Evolutionary conservation across 2,797 vertebrate species (phyloP).

Genomic region (Coendou prehensilis): DNA sequence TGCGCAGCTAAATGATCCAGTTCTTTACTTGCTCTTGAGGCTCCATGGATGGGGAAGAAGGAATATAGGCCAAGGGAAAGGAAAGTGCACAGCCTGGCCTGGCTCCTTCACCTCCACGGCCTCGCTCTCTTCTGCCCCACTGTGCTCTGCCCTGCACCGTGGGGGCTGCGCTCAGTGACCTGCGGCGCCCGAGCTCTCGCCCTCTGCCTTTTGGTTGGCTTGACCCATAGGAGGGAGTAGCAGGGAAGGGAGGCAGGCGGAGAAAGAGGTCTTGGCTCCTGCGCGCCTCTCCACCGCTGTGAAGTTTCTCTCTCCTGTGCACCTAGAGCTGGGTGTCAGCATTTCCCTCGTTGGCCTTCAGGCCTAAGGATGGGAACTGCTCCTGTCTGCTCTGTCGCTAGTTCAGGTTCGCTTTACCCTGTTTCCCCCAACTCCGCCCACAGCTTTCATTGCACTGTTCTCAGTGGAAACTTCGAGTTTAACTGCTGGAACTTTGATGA

Average conservation of each 20-base stretch:
- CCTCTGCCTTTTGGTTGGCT: not conserved
- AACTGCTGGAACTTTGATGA: not conserved
- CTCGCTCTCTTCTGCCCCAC: not conserved
- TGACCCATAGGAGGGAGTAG: not conserved
- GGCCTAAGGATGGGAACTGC: not conserved
- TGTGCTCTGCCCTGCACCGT: not conserved
- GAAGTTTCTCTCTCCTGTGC: not conserved
- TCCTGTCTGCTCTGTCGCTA: not conserved
- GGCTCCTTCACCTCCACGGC: not conserved
- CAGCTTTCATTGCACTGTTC: not conserved
- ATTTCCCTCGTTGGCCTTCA: not conserved
- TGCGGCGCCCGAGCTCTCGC: not conserved
- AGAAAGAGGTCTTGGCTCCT: not conserved
- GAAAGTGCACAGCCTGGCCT: rapidly evolving
- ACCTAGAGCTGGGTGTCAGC: not conserved
- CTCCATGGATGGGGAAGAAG: not conserved
- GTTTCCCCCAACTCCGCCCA: not conserved
- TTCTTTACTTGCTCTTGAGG: not conserved
- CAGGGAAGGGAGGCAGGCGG: not conserved
- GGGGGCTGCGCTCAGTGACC: not conserved
- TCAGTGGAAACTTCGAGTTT: not conserved
- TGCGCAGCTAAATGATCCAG: not conserved
- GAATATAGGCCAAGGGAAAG: not conserved
- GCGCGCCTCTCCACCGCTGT: not conserved
- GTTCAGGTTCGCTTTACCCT: not conserved